Conservation (phyloP, 2,797 vertebrate species). For the Neostethus bicornis region DNA sequence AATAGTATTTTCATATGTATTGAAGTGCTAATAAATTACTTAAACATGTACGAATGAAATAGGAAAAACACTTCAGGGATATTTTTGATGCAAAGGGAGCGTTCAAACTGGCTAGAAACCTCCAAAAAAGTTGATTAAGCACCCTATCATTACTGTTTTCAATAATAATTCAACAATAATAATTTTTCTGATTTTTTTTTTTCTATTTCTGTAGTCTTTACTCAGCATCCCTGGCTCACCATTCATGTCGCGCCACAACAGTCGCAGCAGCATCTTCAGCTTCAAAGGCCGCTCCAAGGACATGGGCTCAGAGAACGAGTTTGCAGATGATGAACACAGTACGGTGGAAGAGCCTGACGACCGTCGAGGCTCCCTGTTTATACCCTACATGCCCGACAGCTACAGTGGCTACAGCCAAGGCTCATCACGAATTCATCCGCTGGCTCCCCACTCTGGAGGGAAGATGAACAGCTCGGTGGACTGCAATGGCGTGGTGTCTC, state of each 20-base stretch:
- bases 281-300: constrained; percentile 92
- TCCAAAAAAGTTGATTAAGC: too few relatives aligned
- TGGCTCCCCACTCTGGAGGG: constrained; percentile 86
- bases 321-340: constrained; percentile 97
- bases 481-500: constrained; percentile 98
- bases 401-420: constrained; percentile 98
- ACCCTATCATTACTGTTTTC: constrained; percentile 26
- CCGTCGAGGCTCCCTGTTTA: constrained; percentile 93
- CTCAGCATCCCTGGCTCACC: constrained; percentile 98
- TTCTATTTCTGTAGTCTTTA: constrained; percentile 83
- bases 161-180: constrained; percentile 23
- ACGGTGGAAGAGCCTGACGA: constrained; percentile 97
- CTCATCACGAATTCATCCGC: constrained; percentile 93
- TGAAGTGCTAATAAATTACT: too few relatives aligned
- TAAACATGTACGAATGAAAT: too few relatives aligned
- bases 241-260: constrained; percentile 96
- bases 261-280: constrained; percentile 99
- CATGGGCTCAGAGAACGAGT: constrained; percentile 95
- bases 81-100: too few relatives aligned
- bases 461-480: constrained; percentile 99
- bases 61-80: too few relatives aligned
- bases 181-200: constrained; percentile 29
- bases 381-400: constrained; percentile 94
- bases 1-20: too few relatives aligned
- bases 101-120: too few relatives aligned